Percentiles rank a stretch among this genome's conserved stretches.
Evolutionary conservation across 2,113 vertebrate species (phyloP).

Genomic region (Podarcis cretensis): DNA sequence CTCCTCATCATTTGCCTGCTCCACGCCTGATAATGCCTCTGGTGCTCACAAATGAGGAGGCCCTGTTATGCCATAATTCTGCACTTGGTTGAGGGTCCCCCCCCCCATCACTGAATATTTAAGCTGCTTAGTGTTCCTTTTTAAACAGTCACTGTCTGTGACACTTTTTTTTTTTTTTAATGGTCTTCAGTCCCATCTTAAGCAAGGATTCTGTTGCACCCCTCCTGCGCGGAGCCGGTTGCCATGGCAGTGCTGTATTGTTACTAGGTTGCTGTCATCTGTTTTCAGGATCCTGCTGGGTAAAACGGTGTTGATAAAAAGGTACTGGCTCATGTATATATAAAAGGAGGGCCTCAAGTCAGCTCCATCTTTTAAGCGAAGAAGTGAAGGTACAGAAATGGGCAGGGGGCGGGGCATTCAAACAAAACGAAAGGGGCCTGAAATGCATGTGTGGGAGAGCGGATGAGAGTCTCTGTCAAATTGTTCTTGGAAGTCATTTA

Average conservation of each 20-base stretch:
- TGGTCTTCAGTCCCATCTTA: not conserved
- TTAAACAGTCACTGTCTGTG: not conserved
- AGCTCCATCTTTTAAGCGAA: not conserved
- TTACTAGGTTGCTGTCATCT: constrained; percentile 30
- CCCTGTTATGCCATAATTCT: not conserved
- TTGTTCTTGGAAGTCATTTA: not conserved
- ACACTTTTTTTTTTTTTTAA: not conserved
- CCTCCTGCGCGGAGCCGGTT: constrained; percentile 4
- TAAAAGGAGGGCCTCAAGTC: not conserved
- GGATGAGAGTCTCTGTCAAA: not conserved
- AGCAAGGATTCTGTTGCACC: constrained; percentile 1
- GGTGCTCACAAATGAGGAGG: not conserved
- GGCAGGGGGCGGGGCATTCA: not conserved
- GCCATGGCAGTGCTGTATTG: constrained; percentile 20
- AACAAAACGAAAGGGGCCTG: not conserved
- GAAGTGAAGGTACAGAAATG: not conserved
- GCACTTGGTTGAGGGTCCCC: not conserved
- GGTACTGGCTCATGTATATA: not conserved
- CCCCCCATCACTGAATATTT: not conserved
- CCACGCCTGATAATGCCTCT: not conserved
- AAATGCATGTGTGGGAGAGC: not conserved
- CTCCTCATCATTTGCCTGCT: not conserved
- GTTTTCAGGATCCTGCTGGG: constrained; percentile 16
- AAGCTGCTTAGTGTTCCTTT: not conserved
- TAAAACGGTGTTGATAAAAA: constrained; percentile 25